phyloP scores from a whole-genome alignment of 92 coral and sea anemone genomes.

The Paragorgia papillata region DNA sequence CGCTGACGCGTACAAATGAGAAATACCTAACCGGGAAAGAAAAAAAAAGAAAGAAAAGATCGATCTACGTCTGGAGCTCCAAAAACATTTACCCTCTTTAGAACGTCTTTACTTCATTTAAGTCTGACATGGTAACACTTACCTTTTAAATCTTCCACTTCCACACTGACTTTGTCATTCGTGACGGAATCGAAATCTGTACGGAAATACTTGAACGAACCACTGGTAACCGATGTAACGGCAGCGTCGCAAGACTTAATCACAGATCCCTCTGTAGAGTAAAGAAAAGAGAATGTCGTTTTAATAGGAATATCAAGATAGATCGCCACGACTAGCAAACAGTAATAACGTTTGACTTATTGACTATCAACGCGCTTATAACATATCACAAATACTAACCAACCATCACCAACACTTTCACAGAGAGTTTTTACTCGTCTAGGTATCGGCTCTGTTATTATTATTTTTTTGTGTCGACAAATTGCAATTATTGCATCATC shows the following conservation, averaged over 20 bases:
- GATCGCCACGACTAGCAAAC: too few species aligned
- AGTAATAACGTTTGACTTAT: too few species aligned
- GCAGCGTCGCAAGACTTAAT: constrained; percentile 82
- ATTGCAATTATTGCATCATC: too few species aligned
- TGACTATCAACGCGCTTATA: too few species aligned
- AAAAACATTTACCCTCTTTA: too few species aligned
- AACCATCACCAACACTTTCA: too few species aligned
- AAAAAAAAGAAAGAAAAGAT: not conserved
- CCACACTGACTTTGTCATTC: constrained; percentile 69
- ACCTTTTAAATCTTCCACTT: constrained; percentile 81
- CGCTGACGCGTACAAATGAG: constrained; percentile 84
- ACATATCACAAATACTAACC: too few species aligned
- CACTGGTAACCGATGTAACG: constrained; percentile 84
- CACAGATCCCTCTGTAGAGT: constrained; percentile 80
- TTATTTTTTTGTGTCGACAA: too few species aligned
- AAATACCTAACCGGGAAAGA: constrained; percentile 56
- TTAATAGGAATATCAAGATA: not conserved
- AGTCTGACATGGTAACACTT: not conserved
- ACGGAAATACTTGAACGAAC: constrained; percentile 86
- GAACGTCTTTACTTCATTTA: not conserved
- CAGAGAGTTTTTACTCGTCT: too few species aligned
- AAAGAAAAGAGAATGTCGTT: not conserved
- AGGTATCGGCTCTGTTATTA: too few species aligned
- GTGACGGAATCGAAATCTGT: constrained; percentile 70
- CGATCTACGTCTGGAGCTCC: too few species aligned